Base-by-base conservation (phyloP, 2,888 invertebrate genomes). In the Cactoblastis cactorum region DNA sequence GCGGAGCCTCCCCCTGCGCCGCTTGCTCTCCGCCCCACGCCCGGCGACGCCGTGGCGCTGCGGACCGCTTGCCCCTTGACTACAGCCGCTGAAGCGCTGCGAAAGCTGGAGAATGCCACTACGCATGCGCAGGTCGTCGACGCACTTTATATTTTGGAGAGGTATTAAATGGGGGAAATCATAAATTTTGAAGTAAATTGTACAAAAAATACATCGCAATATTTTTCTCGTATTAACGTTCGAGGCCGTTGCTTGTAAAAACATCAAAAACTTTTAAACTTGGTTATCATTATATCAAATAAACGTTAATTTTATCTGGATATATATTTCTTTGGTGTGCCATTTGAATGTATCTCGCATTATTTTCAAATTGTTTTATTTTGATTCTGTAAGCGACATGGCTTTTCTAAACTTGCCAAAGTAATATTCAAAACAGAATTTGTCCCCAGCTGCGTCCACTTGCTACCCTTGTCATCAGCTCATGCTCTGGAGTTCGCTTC, bases 61-160 rank as follows among this genome's bases (percentile, higher is more conserved):
- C 89, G 90, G 59, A 79, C 82, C 0, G 90, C 92, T 4, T 91
- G 90, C 46, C 80, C 92, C 0, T 65, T 86, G 45, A 87, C 84
- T 68, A 88, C 90, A 34, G 86, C 91, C 37, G 78, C 90, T 2
- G 86, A 83, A 45, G 90, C 91, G 50, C 70, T 94, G 41, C 77
- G 90, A 32, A 84, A 85, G 18, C 80, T 94, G 49, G 92, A 94
- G 67, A 93, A 93, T 68, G 93, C 93, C 0, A 92, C 92, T 0
- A 86, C 91, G 0, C 94, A 94, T 63, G 75, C 74, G 51, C 85
- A 87, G 55, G 93, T 94, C 2, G 77, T 77, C 14, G 90, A 91
- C 33, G 89, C 92, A 0, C 69, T 94, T 8, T 80, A 90, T 59
- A 76, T 87, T 51, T 72, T 94, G 32, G 90, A 90, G 46, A 90